Evolutionary conservation across 2,797 vertebrate species (phyloP).

Genomic region (Alauda arvensis): DNA sequence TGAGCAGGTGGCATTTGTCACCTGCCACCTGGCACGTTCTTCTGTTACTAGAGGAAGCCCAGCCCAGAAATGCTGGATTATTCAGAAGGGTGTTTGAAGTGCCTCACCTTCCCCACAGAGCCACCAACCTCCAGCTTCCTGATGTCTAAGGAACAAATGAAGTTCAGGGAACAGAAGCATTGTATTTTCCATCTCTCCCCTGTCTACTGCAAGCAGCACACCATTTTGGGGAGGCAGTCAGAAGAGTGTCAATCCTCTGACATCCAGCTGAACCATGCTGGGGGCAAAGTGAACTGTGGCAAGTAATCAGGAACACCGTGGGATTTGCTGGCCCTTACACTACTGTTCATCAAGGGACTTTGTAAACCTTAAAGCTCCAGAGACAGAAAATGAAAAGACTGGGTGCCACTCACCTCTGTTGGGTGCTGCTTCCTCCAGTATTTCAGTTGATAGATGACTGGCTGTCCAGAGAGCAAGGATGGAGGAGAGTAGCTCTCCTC

Average conservation of each 20-base stretch:
- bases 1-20: neutral
- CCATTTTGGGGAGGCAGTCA: neutral
- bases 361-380: neutral
- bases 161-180: neutral
- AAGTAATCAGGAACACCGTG: neutral
- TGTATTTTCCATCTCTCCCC: neutral
- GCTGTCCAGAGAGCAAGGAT: neutral
- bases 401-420: slow-evolving; percentile 13
- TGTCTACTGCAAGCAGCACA: neutral
- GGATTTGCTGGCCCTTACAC: neutral
- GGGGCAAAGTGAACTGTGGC: neutral
- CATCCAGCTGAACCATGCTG: neutral
- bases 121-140: neutral
- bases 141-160: neutral
- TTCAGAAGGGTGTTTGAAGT: neutral
- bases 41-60: neutral
- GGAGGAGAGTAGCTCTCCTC: neutral
- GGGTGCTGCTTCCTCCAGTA: slow-evolving; percentile 53
- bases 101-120: neutral
- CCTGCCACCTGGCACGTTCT: neutral
- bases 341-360: neutral
- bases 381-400: neutral
- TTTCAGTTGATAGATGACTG: slow-evolving; percentile 55
- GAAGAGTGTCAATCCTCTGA: neutral
- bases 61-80: neutral